Evolutionary conservation across 2,888 invertebrate genomes (phyloP).

Genomic region (Glomeris marginata): DNA sequence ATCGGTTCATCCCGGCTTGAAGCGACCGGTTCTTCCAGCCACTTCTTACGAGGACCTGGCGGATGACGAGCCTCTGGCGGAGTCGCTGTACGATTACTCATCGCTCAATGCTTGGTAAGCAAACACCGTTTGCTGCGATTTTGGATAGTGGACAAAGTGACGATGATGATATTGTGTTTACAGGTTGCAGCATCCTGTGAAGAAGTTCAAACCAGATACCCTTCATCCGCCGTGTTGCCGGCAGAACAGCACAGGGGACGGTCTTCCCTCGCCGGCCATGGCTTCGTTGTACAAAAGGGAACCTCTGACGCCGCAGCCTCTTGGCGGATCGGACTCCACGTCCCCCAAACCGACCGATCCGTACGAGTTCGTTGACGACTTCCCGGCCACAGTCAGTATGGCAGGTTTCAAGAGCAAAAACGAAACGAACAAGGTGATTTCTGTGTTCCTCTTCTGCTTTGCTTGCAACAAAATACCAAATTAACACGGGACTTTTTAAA

Average conservation of each 20-base stretch:
- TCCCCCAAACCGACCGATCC: slow-evolving; percentile 37
- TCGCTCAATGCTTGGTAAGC: slow-evolving; percentile 67
- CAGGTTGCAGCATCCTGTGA: slow-evolving; percentile 79
- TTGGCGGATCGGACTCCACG: slow-evolving; percentile 8
- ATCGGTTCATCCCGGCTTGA: slow-evolving; percentile 30
- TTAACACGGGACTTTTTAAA: too few species aligned
- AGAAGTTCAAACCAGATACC: slow-evolving; percentile 52
- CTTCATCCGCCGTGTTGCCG: too few species aligned
- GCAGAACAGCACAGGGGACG: slow-evolving; percentile 1
- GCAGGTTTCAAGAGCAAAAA: slow-evolving; percentile 30
- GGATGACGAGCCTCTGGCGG: slow-evolving; percentile 55
- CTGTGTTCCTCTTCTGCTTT: background rate
- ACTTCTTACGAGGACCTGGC: slow-evolving; percentile 63
- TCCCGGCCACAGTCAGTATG: slow-evolving; percentile 33
- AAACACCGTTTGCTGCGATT: slow-evolving; percentile 12
- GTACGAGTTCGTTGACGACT: slow-evolving; percentile 55
- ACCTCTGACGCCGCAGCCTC: slow-evolving; percentile 14
- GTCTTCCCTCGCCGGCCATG: slow-evolving; percentile 5
- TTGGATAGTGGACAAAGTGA: background rate
- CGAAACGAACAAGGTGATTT: slow-evolving; percentile 8
- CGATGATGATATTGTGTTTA: slow-evolving; percentile 13
- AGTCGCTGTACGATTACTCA: slow-evolving; percentile 77
- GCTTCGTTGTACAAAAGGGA: slow-evolving; percentile 11
- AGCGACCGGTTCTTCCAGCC: slow-evolving; percentile 60
- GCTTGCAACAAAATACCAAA: too few species aligned